Base-by-base conservation (phyloP, 2,113 vertebrate species). In the Lophotis ruficrista region DNA sequence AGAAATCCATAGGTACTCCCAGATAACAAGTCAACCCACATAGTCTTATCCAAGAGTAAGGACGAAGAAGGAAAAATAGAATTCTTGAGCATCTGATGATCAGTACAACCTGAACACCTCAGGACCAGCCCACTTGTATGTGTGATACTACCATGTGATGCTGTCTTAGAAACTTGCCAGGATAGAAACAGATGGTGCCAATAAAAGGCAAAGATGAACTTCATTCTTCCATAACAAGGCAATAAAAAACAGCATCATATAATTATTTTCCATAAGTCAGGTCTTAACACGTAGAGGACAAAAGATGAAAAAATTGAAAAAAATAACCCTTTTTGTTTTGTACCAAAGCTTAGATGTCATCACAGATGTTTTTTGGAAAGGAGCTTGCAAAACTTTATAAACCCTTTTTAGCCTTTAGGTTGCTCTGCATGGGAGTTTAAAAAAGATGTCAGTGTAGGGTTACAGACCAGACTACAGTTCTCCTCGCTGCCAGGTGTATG, bases 171-270 rank as follows among this genome's bases (percentile, higher is more conserved):
- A 22, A 79, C 31, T 87, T 98, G 93, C 96, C 97, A 97, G 94
- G 85, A 89, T 85, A 90, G 50, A 97, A 97, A 95, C 94, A 97
- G 97, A 97, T 97, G 96, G 96, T 83, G 90, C 66, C 84, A 85
- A 94, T 98, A 98, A 98, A 96, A 96, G 90, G 90, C 75, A 92
- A 96, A 96, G 94, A 92, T 96, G 51, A 97, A 97, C 96, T 96
- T 97, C 77, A 88, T 93, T 95, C 91, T 95, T 94, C 85, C 76
- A 80, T 86, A 96, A 97, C 78, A 86, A 93, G 93, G 77, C 90
- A 95, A 92, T 96, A 95, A 97, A 97, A 89, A 1, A 20, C 78
- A 97, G 72, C 66, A 85, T 93, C 93, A 96, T 92, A 86, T 89
- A 97, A 97, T 97, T 97, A 93, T 96, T 97, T 97, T 96, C 94